Base-by-base conservation (phyloP, 2,797 vertebrate genomes). In the Acanthiza pusilla region DNA sequence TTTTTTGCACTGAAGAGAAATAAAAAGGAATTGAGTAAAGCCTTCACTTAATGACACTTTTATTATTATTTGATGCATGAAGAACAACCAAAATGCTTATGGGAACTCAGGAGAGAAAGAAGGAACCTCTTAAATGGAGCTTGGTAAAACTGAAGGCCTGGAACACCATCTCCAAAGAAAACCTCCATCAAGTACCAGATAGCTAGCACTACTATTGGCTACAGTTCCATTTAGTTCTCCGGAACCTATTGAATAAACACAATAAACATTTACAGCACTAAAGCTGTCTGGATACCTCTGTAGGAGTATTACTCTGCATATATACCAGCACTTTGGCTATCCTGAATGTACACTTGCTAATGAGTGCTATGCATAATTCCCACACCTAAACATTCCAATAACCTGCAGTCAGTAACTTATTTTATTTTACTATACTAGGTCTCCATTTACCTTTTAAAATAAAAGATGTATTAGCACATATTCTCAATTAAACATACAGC, bases 261-360 rank as follows among this genome's bases (percentile, higher is more conserved):
- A 82, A 23, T 9, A 88, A 75, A 85, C 75, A 88, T 88, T 96
- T 92, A 88, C 30, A 92, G 70, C 72, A 96, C 73, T 95, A 96
- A 95, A 91, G 75, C 80, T 95, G 89, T 83, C 95, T 26, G 10
- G 74, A 79, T 73, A 90, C 58, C 76, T 84, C 93, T 75, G 51
- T 8, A 82, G 85, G 51, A 94, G 68, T 93, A 94, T 88, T 95
- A 95, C 42, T 85, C 72, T 90, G 72, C 51, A 71, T 60, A 92
- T 89, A 80, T 50, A 84, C 55, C 34, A 67, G 60, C 71, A 92
- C 84, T 91, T 76, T 65, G 66, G 72, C 70, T 89, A 73, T 42
- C 50, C 54, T 66, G 75, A 94, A 91, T 76, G 58, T n/a, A 50
- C 16, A 16, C 40, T 72, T 66, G 58, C 34, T 93, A 83, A 95